A percentile compares a stretch with the other conserved stretches of the same genome.
These are phyloP conservation scores for Rhynchotus rufescens DNA, from an alignment of 2,797 vertebrate genomes.

Conservation along the genomic window DNA sequence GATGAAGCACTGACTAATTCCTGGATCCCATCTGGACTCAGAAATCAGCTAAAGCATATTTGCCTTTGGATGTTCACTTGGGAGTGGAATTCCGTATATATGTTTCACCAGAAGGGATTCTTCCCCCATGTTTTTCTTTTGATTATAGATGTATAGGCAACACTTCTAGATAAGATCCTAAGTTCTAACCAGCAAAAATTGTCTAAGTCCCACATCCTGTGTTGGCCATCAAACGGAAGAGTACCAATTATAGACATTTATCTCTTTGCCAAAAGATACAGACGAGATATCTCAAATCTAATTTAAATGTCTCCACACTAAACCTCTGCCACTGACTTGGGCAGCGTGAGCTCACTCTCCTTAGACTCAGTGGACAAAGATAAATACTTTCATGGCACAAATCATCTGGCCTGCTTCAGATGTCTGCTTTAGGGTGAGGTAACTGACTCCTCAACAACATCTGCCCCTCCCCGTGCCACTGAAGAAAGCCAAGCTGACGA, in stretches of 20 bases:
- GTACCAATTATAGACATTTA: not conserved
- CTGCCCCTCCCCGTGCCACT: not conserved
- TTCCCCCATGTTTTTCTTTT: not conserved
- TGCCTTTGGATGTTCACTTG: not conserved
- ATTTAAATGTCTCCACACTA: constrained; percentile 10
- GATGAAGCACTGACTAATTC: not conserved
- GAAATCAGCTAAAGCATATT: not conserved
- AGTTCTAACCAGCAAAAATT: not conserved
- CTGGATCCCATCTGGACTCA: not conserved
- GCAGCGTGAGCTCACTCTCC: not conserved
- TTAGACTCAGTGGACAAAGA: not conserved
- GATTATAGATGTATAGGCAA: not conserved
- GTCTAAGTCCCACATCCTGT: constrained; percentile 23
- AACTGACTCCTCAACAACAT: not conserved
- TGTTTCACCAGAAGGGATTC: not conserved
- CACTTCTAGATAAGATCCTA: constrained; percentile 5
- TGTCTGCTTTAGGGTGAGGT: not conserved
- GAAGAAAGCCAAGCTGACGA: not conserved
- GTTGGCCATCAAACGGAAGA: not conserved
- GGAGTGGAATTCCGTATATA: not conserved
- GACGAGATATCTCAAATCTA: not conserved
- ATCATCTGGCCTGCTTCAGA: not conserved
- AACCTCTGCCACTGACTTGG: not conserved
- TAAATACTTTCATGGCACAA: not conserved
- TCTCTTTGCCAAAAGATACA: not conserved